Conservation (phyloP, 1,140 invertebrate species). For the Manduca sexta region DNA sequence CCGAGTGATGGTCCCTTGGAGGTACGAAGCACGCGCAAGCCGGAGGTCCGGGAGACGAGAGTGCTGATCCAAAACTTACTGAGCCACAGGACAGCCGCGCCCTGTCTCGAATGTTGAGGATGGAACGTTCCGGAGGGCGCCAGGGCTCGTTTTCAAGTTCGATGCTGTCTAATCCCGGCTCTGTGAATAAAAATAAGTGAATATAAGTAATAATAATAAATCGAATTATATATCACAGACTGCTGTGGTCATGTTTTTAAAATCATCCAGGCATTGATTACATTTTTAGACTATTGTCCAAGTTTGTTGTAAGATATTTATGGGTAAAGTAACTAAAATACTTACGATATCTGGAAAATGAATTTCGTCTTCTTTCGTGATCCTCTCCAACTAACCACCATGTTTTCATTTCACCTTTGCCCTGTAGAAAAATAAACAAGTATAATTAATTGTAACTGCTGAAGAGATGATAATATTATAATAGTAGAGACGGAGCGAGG, state of each 20-base stretch:
- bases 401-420: conserved; percentile 83
- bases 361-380: conserved; percentile 51
- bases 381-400: conserved; percentile 84
- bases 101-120: conserved; percentile 45
- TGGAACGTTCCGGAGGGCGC: conserved; percentile 34
- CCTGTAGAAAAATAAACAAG: conserved; percentile 70
- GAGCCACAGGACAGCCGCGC: conserved; percentile 52
- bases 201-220: not conserved
- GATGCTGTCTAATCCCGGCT: conserved; percentile 16
- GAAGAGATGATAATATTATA: not conserved
- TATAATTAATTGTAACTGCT: not conserved
- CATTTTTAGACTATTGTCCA: no score
- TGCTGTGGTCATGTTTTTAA: conserved; percentile 4
- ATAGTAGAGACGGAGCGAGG: no score
- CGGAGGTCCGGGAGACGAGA: conserved; percentile 49
- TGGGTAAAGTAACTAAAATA: conserved; percentile 8
- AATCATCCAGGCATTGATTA: no score
- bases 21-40: conserved; percentile 58
- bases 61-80: conserved; percentile 41
- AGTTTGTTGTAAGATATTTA: no score
- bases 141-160: conserved; percentile 22
- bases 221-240: not conserved
- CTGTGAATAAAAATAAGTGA: conserved; percentile 17
- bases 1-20: conserved; percentile 53
- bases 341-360: conserved; percentile 42